These are phyloP conservation scores for Alfaro cultratus DNA, from an alignment of 2,797 vertebrate genomes.

Conservation along the genomic window DNA sequence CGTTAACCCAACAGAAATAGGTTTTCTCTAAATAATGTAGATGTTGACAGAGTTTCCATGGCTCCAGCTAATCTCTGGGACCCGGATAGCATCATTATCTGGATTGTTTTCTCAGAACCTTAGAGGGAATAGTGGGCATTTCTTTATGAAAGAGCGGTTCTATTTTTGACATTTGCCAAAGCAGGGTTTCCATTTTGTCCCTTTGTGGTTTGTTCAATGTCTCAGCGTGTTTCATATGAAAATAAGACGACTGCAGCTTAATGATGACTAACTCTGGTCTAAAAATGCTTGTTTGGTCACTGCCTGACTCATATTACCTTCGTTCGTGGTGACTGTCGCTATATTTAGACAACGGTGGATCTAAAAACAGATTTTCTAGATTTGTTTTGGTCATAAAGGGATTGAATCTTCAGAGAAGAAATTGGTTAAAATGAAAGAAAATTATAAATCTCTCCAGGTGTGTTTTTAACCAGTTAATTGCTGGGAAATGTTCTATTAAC, in stretches of 20 bases:
- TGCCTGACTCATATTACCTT: background rate
- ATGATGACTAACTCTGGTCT: conserved; percentile 6
- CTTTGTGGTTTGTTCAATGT: background rate
- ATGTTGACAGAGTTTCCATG: conserved; percentile 3
- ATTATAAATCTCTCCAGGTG: background rate
- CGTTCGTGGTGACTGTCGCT: background rate
- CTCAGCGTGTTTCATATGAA: background rate
- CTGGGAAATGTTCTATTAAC: background rate
- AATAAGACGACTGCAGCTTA: background rate
- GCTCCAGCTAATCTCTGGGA: conserved; percentile 4
- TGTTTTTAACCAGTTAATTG: background rate
- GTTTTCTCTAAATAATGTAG: conserved; percentile 1
- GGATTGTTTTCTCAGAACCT: conserved; percentile 2
- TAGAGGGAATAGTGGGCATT: background rate
- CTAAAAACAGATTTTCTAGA: conserved; percentile 1
- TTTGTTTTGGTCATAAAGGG: background rate
- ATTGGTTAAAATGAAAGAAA: background rate
- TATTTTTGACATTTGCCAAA: background rate
- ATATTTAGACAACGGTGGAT: background rate
- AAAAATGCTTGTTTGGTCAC: background rate
- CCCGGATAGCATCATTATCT: conserved; percentile 7
- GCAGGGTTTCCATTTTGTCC: background rate
- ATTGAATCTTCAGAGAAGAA: background rate
- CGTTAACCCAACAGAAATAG: conserved; percentile 2
- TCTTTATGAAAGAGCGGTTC: background rate